Base-by-base conservation (phyloP, 2,113 vertebrate species). In the Myrmecobius fasciatus region DNA sequence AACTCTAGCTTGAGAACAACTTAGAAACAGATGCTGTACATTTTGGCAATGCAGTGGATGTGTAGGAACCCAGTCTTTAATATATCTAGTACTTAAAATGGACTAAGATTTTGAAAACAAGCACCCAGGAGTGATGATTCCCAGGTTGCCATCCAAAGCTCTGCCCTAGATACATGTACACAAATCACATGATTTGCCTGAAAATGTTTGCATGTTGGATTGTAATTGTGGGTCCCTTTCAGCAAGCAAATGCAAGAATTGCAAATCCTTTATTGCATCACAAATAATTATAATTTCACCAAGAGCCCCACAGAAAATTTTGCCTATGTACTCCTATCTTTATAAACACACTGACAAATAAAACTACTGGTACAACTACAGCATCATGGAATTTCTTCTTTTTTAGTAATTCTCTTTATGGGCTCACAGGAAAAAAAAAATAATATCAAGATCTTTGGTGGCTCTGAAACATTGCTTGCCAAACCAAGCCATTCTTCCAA, bases 401-500 rank as follows among this genome's bases (percentile, higher is more conserved):
- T 94, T 95, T 54, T 31, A 92, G 53, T 96, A 97, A 97, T 97
- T 91, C 48, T 97, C 93, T 97, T 97, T 96, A 93, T 56, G 75
- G 0, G 7, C 67, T 98, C 96, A 97, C 97, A 97, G 95, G n/a
- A 75, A 83, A 94, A 96, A 97, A 97, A 96, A 8, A 46, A 97
- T 97, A 96, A 95, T 91, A 94, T 95, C 95, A 97, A 97, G 97
- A 91, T 97, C 95, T 98, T 98, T 96, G 95, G 95, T 98, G 94
- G 53, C 94, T 98, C 89, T 96, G 96, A 92, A 95, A 93, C 97
- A 98, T 43, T 97, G 98, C 97, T 97, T 98, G 95, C 94, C 97
- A 98, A 97, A 97, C 95, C 91, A 96, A 98, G 97, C 95, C 94
- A 94, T 98, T 98, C 98, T 97, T 98, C 93, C 98, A 98, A 98